Evolutionary conservation across 2,888 invertebrate species (phyloP).

Genomic region (Zelleria hepariella): DNA sequence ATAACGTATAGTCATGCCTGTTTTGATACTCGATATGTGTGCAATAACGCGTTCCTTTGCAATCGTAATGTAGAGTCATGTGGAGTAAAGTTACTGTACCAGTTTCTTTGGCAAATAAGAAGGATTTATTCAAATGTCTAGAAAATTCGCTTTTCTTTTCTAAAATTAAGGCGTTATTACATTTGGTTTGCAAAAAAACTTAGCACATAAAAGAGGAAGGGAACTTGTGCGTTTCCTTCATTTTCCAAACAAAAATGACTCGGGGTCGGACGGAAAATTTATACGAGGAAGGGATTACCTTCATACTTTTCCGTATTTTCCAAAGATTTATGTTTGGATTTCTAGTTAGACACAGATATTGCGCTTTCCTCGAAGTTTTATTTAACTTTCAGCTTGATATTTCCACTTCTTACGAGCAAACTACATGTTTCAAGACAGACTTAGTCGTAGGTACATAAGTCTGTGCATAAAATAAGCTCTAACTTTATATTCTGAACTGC

Average conservation of each 20-base stretch:
- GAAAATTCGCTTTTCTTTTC: no score
- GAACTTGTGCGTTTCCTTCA: background rate
- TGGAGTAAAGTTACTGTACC: background rate
- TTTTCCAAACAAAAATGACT: background rate
- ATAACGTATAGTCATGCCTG: no score
- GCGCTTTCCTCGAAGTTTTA: background rate
- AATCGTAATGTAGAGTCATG: no score
- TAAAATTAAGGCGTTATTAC: background rate
- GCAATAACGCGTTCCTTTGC: background rate
- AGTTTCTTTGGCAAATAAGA: background rate
- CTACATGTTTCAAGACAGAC: background rate
- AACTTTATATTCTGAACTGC: background rate
- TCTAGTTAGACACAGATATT: background rate
- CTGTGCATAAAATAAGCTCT: background rate
- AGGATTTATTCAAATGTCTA: background rate
- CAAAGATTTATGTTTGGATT: background rate
- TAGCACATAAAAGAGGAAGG: background rate
- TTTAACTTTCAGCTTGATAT: background rate
- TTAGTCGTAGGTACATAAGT: no score
- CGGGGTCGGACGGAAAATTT: background rate
- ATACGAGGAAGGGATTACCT: background rate
- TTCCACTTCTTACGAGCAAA: no score
- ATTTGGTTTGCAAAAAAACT: no score
- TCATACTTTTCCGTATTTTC: background rate
- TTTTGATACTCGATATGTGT: background rate